Evolutionary conservation across 1,140 invertebrate genomes (phyloP).

Genomic region (Tribolium castaneum): DNA sequence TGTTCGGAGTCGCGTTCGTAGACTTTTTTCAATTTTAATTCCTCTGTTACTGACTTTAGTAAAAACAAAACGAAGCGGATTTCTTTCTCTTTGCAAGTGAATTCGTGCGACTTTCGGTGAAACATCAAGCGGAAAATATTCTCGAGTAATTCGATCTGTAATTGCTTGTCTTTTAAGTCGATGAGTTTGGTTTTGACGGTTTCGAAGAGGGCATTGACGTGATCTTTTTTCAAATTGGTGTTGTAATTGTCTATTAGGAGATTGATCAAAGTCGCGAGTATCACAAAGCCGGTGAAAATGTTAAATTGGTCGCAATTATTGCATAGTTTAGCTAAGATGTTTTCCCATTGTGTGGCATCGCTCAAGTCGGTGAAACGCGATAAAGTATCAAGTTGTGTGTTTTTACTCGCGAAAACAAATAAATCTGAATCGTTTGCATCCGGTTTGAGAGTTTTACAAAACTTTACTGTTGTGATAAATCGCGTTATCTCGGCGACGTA

Average conservation of each 20-base stretch:
- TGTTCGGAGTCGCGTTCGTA: conserved; percentile 48
- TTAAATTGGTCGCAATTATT: conserved; percentile 8
- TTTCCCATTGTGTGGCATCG: conserved; percentile 36
- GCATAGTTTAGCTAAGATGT: conserved; percentile 27
- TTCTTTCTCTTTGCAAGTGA: conserved; percentile 56
- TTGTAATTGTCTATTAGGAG: conserved; percentile 41
- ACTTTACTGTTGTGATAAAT: conserved; percentile 49
- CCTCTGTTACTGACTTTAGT: conserved; percentile 54
- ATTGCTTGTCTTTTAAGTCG: conserved; percentile 43
- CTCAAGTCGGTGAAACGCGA: conserved; percentile 47
- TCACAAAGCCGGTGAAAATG: conserved; percentile 50
- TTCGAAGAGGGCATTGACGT: conserved; percentile 48
- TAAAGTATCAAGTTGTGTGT: conserved; percentile 46
- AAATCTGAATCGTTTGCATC: conserved; percentile 39
- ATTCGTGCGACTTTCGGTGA: conserved; percentile 45
- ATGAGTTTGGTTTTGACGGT: conserved; percentile 51
- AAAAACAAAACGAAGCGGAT: conserved; percentile 55
- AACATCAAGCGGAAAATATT: conserved; percentile 59
- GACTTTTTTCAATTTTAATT: conserved; percentile 52
- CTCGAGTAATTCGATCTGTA: conserved; percentile 59
- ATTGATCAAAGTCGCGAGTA: conserved; percentile 53
- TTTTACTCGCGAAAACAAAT: conserved; percentile 42
- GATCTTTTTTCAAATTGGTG: conserved; percentile 24
- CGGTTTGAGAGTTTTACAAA: conserved; percentile 41
- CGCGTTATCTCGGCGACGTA: conserved; percentile 51